A percentile compares a stretch with the other conserved stretches of the same genome.
Evolutionary conservation across 2,113 vertebrate genomes (phyloP).

Genomic region (Spilogale gracilis): DNA sequence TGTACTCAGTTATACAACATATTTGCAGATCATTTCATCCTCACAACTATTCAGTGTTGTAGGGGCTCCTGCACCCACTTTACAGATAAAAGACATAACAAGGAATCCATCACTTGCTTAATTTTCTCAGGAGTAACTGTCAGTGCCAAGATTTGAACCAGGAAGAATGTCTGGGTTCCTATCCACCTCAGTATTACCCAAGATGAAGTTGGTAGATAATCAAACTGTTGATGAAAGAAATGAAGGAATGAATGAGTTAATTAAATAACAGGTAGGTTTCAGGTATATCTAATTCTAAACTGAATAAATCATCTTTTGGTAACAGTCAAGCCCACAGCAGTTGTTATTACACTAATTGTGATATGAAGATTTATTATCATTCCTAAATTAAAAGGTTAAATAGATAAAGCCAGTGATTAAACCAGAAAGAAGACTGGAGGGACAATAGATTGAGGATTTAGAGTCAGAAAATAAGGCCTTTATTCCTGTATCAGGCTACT

Average conservation of each 20-base stretch:
- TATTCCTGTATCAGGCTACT: not conserved
- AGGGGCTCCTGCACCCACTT: not conserved
- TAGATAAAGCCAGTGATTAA: not conserved
- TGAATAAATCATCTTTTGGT: not conserved
- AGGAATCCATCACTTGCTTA: not conserved
- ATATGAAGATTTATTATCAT: not conserved
- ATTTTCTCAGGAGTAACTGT: not conserved
- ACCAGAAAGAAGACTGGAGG: not conserved
- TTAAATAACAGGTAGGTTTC: not conserved
- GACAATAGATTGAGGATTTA: not conserved
- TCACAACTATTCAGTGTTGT: not conserved
- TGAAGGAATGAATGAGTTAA: not conserved
- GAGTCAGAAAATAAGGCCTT: not conserved
- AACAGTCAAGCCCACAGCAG: not conserved
- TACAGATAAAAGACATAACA: not conserved
- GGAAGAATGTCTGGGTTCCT: not conserved
- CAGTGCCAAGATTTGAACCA: not conserved
- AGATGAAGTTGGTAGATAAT: not conserved
- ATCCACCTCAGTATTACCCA: not conserved
- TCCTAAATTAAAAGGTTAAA: slow-evolving; percentile 25
- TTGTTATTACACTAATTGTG: not conserved
- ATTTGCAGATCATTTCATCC: not conserved
- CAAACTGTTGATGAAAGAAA: not conserved
- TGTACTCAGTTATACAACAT: not conserved
- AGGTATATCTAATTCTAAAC: not conserved